phyloP scores from a whole-genome alignment of 2,797 vertebrate species.

The Gymnothorax reevesii region DNA sequence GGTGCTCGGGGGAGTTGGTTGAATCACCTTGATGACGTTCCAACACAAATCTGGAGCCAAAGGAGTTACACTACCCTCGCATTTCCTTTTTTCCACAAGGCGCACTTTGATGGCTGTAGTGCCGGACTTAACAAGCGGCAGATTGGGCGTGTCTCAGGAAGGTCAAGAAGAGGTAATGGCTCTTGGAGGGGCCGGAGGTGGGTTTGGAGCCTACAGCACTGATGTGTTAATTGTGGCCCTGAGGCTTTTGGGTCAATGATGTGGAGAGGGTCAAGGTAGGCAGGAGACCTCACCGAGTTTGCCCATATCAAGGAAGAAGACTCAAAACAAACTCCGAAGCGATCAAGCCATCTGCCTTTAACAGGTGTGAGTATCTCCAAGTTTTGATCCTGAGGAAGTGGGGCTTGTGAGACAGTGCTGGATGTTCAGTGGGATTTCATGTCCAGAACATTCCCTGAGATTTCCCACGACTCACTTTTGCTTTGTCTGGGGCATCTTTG shows the following conservation, averaged over 20 bases:
- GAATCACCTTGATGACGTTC: conserved; percentile 61
- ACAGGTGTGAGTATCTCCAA: conserved; percentile 35
- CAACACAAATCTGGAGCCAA: conserved; percentile 61
- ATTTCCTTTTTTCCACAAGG: conserved; percentile 58
- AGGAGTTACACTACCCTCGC: conserved; percentile 56
- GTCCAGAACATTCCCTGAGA: conserved; percentile 20
- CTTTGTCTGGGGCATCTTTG: conserved; percentile 8
- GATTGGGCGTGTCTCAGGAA: conserved; percentile 18
- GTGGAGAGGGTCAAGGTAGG: conserved; percentile 20
- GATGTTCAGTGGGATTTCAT: conserved; percentile 42
- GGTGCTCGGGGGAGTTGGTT: conserved; percentile 44
- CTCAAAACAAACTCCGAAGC: conserved; percentile 26
- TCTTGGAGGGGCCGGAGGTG: conserved; percentile 38
- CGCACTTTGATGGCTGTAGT: conserved; percentile 53
- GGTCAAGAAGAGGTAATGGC: conserved; percentile 56
- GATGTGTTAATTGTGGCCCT: conserved; percentile 48
- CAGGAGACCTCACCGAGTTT: neutral
- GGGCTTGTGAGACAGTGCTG: conserved; percentile 26
- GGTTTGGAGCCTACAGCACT: conserved; percentile 40
- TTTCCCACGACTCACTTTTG: conserved; percentile 37
- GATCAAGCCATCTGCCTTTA: conserved; percentile 47
- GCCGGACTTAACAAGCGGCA: conserved; percentile 37
- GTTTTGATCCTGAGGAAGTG: conserved; percentile 14
- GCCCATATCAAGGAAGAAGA: neutral
- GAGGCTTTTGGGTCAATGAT: conserved; percentile 28